Base-by-base conservation (phyloP, 92 coral and sea anemone genomes). In the Porites rus region DNA sequence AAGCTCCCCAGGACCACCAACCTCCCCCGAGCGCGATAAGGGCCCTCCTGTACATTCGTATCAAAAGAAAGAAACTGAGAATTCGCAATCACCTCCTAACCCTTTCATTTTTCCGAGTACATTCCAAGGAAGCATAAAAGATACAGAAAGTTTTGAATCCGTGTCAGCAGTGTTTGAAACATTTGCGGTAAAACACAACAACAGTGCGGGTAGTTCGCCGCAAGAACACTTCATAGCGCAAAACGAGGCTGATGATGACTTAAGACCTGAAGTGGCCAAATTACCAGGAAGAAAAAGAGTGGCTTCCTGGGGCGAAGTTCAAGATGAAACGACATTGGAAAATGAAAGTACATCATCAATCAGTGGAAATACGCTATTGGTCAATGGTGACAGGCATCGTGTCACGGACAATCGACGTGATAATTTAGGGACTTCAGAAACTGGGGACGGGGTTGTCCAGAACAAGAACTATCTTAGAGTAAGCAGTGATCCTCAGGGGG, bases 261-360 rank as follows among this genome's bases (percentile, higher is more conserved):
- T 83, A 54, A 83, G 87, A 62, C 87, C 87, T 16, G 87, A 83
- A 74, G 72, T 83, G 72, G 79, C 80, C 17, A 83, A 74, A 74
- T 63, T 83, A 8, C 79, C 87, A 1, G 87, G 78, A 62, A 83
- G 80, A 52, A 83, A 62, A 24, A 74, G 87, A 28, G 58, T 73
- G 4, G 80, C 87, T 63, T 73, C 87, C 6, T 83, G 87, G 87
- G 80, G 74, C 8, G 67, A 67, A 46, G 52, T 21, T 53, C 70
- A 58, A 25, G 86, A 81, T 16, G 86, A 81, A 52, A 22, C 63
- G 4, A 62, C 66, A 14, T 62, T n/a, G 21, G 18, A n/a, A 7
- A 62, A 62, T 1, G 64, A 74, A 19, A 20, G 18, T 51, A 18
- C 25, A 52, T 4, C 84, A 51, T 18, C 12, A 65, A 11, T 16